Evolutionary conservation across 2,797 vertebrate genomes (phyloP).

Genomic region (Helicolenus hilgendorfi): DNA sequence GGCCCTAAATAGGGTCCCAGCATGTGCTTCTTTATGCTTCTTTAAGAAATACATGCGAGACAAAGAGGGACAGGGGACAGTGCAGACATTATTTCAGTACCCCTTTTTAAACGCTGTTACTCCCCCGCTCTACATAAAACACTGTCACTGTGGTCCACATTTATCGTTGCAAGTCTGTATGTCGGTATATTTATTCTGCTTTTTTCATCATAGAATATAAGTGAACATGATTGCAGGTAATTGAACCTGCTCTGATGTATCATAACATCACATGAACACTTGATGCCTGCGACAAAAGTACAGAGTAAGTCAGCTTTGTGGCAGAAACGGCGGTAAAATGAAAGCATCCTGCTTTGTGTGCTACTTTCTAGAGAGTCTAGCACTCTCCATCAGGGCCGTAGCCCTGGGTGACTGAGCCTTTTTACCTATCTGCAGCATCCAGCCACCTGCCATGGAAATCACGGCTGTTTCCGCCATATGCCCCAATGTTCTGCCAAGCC

Average conservation of each 20-base stretch:
- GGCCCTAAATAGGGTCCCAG: constrained; percentile 57
- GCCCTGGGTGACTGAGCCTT: constrained; percentile 88
- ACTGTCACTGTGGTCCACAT: background rate
- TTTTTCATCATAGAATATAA: background rate
- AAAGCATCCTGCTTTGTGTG: constrained; percentile 55
- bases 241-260: background rate
- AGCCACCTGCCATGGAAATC: constrained; percentile 92
- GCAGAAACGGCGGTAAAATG: constrained; percentile 20
- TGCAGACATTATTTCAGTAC: constrained; percentile 25
- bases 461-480: constrained; percentile 98
- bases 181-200: background rate
- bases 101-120: constrained; percentile 28
- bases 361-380: constrained; percentile 73
- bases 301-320: constrained; percentile 10
- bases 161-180: background rate
- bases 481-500: constrained; percentile 94
- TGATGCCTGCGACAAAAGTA: background rate
- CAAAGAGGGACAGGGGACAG: constrained; percentile 37
- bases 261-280: background rate
- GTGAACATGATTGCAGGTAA: background rate
- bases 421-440: constrained; percentile 89
- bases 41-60: constrained; percentile 62
- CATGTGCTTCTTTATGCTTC: constrained; percentile 48
- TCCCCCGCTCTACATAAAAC: constrained; percentile 31
- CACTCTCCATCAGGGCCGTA: constrained; percentile 86